Evolutionary conservation across 2,113 vertebrate species (phyloP).

Genomic region (Pollachius pollachius): DNA sequence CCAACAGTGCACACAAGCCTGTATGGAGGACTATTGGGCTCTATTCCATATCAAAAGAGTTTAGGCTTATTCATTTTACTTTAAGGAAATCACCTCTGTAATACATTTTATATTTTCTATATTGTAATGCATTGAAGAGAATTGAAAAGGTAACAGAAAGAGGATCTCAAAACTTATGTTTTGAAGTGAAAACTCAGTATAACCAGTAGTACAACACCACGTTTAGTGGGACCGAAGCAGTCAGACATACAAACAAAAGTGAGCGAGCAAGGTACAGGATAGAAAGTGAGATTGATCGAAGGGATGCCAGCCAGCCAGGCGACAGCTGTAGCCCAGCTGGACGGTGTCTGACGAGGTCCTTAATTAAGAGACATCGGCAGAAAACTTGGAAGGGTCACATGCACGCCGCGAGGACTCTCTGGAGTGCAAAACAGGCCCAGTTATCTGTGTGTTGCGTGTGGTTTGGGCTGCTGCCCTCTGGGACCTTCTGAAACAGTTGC

Average conservation of each 20-base stretch:
- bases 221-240: too few species aligned
- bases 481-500: slow-evolving; percentile 55
- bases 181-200: too few species aligned
- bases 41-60: too few species aligned
- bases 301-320: slow-evolving; percentile 43
- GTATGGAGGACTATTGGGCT: too few species aligned
- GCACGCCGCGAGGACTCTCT: slow-evolving; percentile 57
- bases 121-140: too few species aligned
- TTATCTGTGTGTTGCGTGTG: slow-evolving; percentile 37
- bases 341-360: slow-evolving; percentile 66
- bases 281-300: slow-evolving; percentile 37
- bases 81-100: too few species aligned
- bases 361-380: slow-evolving; percentile 72
- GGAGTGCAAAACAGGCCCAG: slow-evolving; percentile 50
- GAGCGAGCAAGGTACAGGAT: not conserved
- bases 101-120: too few species aligned
- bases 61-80: too few species aligned
- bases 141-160: too few species aligned
- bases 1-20: too few species aligned
- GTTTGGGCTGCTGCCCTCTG: slow-evolving; percentile 28
- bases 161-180: too few species aligned
- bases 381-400: slow-evolving; percentile 59
- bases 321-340: slow-evolving; percentile 68
- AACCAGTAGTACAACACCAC: too few species aligned
- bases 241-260: not conserved